Evolutionary conservation across 2,797 vertebrate species (phyloP).

Genomic region (Salarias fasciatus): DNA sequence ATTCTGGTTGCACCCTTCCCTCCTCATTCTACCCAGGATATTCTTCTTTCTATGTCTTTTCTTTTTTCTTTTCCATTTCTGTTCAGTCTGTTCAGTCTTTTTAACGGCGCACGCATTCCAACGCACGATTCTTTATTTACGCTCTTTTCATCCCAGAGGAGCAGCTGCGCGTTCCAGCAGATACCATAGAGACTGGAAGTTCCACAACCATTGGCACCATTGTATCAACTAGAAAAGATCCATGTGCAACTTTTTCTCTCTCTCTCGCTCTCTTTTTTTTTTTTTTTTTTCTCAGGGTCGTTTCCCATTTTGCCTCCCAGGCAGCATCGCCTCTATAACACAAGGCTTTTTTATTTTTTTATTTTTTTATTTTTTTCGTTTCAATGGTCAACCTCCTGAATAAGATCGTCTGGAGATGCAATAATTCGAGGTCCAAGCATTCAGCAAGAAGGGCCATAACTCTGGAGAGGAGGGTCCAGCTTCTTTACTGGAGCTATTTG

Average conservation of each 20-base stretch:
- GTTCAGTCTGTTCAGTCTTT: conserved; percentile 1
- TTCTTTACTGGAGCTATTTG: conserved; percentile 26
- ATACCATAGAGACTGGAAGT: conserved; percentile 56
- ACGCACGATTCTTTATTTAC: conserved; percentile 14
- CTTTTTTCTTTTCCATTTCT: neutral
- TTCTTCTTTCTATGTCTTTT: too few species aligned
- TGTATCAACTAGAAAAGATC: conserved; percentile 20
- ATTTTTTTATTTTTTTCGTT: too few species aligned
- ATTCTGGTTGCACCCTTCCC: too few species aligned
- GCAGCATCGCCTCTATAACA: conserved; percentile 9
- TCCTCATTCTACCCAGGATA: too few species aligned
- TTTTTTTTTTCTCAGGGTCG: neutral
- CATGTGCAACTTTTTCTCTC: conserved; percentile 19
- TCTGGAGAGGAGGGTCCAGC: conserved; percentile 28
- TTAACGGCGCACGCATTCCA: conserved; percentile 24
- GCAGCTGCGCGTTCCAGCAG: conserved; percentile 36
- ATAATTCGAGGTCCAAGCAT: conserved; percentile 31
- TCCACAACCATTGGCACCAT: conserved; percentile 15
- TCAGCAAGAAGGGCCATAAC: conserved; percentile 29
- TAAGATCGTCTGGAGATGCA: conserved; percentile 15
- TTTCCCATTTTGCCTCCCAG: conserved; percentile 20
- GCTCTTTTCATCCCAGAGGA: neutral
- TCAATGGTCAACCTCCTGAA: too few species aligned
- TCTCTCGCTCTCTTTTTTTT: conserved; percentile 15
- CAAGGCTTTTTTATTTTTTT: too few species aligned